Conservation (phyloP, 2,888 invertebrate species). For the Sepiola atlantica region DNA sequence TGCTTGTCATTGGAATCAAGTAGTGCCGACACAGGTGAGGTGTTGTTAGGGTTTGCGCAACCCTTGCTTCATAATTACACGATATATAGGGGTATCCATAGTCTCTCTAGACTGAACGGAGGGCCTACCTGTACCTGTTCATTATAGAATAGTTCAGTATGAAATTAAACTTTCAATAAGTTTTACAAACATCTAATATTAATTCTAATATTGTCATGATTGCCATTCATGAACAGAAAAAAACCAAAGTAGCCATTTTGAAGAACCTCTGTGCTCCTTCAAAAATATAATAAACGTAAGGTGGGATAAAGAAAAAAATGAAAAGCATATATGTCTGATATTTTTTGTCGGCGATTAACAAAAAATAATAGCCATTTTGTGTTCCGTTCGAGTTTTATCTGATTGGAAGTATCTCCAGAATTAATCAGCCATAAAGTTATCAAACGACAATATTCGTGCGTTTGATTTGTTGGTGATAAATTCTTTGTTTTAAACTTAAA, state of each 20-base stretch:
- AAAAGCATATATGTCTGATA: not conserved
- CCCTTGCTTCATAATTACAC: no score
- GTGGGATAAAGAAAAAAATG: not conserved
- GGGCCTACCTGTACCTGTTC: no score
- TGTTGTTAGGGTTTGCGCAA: no score
- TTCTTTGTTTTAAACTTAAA: not conserved
- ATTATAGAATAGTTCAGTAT: no score
- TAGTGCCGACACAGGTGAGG: no score
- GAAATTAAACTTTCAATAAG: no score
- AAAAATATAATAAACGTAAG: not conserved
- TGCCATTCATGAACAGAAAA: no score
- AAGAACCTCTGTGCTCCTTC: not conserved
- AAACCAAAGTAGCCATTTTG: not conserved
- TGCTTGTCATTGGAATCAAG: no score
- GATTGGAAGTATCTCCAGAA: not conserved
- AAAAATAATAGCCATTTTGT: not conserved
- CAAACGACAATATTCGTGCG: not conserved
- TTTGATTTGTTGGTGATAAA: not conserved
- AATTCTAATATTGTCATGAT: no score
- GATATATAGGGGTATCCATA: no score
- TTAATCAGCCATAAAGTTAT: not conserved
- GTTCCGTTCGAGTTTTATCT: not conserved
- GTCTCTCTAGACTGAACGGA: no score
- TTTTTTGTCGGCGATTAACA: not conserved
- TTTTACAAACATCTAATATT: no score